Base-by-base conservation (phyloP, 1,140 invertebrate genomes). In the Drosophila pseudoananassae region DNA sequence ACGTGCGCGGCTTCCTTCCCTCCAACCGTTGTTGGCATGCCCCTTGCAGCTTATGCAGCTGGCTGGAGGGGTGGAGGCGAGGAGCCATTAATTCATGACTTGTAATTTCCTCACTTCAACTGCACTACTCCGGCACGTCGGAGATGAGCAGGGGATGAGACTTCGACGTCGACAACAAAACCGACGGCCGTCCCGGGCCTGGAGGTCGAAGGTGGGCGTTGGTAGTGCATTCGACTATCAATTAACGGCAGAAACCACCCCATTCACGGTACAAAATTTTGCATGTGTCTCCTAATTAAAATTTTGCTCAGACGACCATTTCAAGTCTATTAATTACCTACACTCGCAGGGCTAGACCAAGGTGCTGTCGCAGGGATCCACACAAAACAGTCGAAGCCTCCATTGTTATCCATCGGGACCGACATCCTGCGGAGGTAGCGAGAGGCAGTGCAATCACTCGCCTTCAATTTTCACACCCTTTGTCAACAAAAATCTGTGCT, bases 31-130 rank as follows among this genome's bases (percentile, higher is more conserved):
- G 3, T 14, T 17, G 17, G 25, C 17, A 33, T 17, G 20, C 38
- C 9, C 8, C 36, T n/a, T 2, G 27, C 15, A 12, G 23, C 15
- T 64, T 52, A 60, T 47, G 69, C 46, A 31, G n/a, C 45, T 38
- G 40, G 36, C 43, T 27, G 38, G 36, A 29, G 6, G 4, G 17
- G 31, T 4, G 25, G 10, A 17, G 23, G 38, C 12, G 23, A 38
- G 52, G 27, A 74, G 71, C 81, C 81, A 90, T 90, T 90, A 90
- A 90, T 90, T 90, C 87, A 74, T 85, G 85, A 90, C 71, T 90
- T 90, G 87, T 90, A 90, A 90, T 90, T 90, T 90, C 85, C 85
- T 90, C 75, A 90, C 87, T 90, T 87, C 82, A 76, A 68, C 70
- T 78, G 75, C 83, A 80, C 51, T 14, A 61, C 27, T 51, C 33